Percentiles rank a stretch among this genome's conserved stretches.
phyloP scores from a whole-genome alignment of 2,797 vertebrate species.

The Moxostoma hubbsi region DNA sequence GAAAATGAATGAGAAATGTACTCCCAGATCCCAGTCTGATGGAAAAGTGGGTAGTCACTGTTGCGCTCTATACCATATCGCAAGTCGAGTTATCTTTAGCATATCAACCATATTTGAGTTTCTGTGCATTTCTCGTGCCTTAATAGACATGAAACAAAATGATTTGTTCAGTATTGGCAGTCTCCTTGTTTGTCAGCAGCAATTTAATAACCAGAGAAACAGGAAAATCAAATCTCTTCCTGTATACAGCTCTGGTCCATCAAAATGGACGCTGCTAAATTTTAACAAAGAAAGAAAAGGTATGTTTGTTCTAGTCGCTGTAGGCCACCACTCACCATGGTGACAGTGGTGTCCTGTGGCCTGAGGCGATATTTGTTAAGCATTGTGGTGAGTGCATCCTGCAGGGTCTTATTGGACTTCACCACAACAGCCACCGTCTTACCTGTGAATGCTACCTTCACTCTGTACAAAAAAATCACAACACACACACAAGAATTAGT shows the following conservation, averaged over 20 bases:
- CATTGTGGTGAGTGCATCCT: slow-evolving; percentile 83
- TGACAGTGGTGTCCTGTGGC: slow-evolving; percentile 77
- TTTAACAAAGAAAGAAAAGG: slow-evolving; percentile 22
- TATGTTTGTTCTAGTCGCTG: not conserved
- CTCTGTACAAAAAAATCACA: slow-evolving; percentile 70
- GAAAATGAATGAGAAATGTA: too few species aligned
- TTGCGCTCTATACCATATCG: too few species aligned
- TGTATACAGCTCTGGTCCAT: slow-evolving; percentile 11
- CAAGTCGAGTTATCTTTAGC: not conserved
- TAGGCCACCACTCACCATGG: slow-evolving; percentile 71
- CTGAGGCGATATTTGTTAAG: slow-evolving; percentile 88
- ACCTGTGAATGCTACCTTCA: slow-evolving; percentile 83
- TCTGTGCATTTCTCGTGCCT: not conserved
- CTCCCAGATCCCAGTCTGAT: too few species aligned
- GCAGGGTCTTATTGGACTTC: slow-evolving; percentile 91
- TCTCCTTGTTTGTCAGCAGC: slow-evolving; percentile 18
- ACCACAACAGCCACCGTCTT: slow-evolving; percentile 83
- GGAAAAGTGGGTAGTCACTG: too few species aligned
- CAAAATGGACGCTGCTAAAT: slow-evolving; percentile 5
- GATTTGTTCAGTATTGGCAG: not conserved
- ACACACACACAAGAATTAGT: not conserved
- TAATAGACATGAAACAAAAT: not conserved
- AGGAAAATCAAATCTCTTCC: slow-evolving; percentile 14
- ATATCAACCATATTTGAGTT: not conserved
- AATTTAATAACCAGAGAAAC: slow-evolving; percentile 1